These are phyloP conservation scores for Azorinus chamasolen DNA, from an alignment of 2,888 invertebrate genomes.

Conservation along the genomic window DNA sequence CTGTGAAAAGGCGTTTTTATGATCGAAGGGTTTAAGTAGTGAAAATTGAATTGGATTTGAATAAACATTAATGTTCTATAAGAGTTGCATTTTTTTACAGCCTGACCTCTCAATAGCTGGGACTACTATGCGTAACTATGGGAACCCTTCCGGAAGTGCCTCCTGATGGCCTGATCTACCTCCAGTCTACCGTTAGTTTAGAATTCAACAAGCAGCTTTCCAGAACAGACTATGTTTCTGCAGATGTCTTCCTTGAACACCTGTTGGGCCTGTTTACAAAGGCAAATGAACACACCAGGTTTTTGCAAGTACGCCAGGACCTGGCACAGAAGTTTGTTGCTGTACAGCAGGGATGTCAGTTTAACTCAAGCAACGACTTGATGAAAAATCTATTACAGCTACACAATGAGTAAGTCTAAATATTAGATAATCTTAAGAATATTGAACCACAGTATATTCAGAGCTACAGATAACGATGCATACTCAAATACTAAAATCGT, in stretches of 20 bases:
- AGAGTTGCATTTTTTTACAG: constrained; percentile 3
- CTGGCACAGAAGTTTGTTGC: constrained; percentile 46
- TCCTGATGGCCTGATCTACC: constrained; percentile 43
- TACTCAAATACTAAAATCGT: too few relatives aligned
- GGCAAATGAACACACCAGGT: constrained; percentile 22
- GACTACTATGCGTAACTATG: constrained; percentile 38
- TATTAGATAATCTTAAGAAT: background rate
- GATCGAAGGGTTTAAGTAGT: too few relatives aligned
- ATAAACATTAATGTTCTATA: too few relatives aligned
- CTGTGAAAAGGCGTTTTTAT: too few relatives aligned
- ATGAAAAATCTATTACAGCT: constrained; percentile 51
- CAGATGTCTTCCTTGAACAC: constrained; percentile 50
- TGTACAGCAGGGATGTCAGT: constrained; percentile 39
- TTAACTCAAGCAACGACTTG: constrained; percentile 48
- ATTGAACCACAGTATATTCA: too few relatives aligned
- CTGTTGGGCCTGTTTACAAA: constrained; percentile 41
- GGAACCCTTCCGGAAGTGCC: constrained; percentile 36
- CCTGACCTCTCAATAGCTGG: background rate
- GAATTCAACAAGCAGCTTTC: constrained; percentile 32
- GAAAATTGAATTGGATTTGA: too few relatives aligned
- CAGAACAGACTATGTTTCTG: constrained; percentile 16
- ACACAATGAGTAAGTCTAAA: constrained; percentile 45
- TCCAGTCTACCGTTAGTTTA: constrained; percentile 31
- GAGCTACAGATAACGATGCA: too few relatives aligned
- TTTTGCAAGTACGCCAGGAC: constrained; percentile 35